These are phyloP conservation scores for Turdus rufiventris DNA, from an alignment of 2,113 vertebrate genomes.

Conservation along the genomic window DNA sequence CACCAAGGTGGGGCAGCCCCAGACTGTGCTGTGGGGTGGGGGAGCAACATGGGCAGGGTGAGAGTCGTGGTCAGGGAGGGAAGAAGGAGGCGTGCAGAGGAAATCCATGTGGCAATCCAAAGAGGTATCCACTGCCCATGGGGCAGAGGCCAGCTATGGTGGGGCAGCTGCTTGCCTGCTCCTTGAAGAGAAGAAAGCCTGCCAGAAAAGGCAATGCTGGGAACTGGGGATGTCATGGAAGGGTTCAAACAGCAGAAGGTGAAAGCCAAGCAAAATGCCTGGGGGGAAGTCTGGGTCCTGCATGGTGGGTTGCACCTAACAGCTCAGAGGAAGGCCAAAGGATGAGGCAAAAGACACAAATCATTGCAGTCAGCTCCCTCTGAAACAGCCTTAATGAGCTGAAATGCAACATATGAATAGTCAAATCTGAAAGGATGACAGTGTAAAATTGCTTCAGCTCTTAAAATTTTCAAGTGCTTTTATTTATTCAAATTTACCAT, in stretches of 20 bases:
- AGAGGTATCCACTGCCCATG: background rate
- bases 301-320: background rate
- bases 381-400: background rate
- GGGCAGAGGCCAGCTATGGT: fast-evolving
- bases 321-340: background rate
- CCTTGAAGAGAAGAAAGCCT: background rate
- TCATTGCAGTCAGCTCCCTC: background rate
- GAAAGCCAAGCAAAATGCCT: background rate
- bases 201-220: background rate
- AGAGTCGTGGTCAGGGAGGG: background rate
- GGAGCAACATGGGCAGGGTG: background rate
- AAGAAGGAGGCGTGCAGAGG: background rate
- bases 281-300: background rate
- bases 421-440: conserved; percentile 12
- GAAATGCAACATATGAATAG: background rate
- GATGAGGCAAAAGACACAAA: background rate
- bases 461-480: conserved; percentile 29
- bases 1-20: fast-evolving
- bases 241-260: background rate
- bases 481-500: conserved; percentile 34
- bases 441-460: background rate
- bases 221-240: fast-evolving
- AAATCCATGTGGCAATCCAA: background rate
- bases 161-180: background rate
- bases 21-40: background rate